Conservation (phyloP, 23 tunicate genomes). For the Trididemnum clinides region DNA sequence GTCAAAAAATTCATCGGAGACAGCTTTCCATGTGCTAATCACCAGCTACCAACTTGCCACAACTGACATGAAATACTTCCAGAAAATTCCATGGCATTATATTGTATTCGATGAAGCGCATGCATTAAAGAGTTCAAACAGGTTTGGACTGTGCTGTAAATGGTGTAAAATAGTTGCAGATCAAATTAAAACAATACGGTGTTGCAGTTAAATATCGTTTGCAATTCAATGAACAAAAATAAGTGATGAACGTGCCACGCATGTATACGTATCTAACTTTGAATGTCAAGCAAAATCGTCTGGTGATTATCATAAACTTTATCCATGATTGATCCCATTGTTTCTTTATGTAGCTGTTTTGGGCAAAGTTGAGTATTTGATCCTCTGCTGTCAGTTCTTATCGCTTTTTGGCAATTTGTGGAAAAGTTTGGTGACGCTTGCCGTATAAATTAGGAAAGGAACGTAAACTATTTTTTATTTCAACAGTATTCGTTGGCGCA, state of each 20-base stretch:
- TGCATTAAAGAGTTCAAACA: conserved; percentile 75
- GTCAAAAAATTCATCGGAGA: background rate
- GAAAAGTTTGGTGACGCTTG: too few relatives aligned
- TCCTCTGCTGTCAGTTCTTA: background rate
- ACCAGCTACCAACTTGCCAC: conserved; percentile 84
- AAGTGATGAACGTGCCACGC: too few relatives aligned
- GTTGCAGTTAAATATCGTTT: too few relatives aligned
- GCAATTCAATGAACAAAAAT: too few relatives aligned
- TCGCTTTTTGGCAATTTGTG: too few relatives aligned
- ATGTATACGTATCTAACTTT: too few relatives aligned
- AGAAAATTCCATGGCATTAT: conserved; percentile 80
- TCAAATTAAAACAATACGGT: too few relatives aligned
- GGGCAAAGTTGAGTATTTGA: background rate
- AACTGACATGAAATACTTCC: conserved; percentile 80
- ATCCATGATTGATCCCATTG: background rate
- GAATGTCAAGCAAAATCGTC: too few relatives aligned
- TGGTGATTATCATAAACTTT: too few relatives aligned
- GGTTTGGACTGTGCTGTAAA: background rate
- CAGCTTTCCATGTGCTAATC: conserved; percentile 73
- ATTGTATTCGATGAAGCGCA: conserved; percentile 88
- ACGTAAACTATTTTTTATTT: too few relatives aligned
- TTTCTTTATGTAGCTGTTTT: background rate
- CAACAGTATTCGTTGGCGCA: conserved; percentile 76
- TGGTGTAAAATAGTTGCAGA: too few relatives aligned
- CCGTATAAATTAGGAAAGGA: too few relatives aligned